Percentiles rank a stretch among this genome's conserved stretches.
These are phyloP conservation scores for Tragelaphus buxtoni DNA, from an alignment of 2,113 vertebrate genomes.

Conservation along the genomic window DNA sequence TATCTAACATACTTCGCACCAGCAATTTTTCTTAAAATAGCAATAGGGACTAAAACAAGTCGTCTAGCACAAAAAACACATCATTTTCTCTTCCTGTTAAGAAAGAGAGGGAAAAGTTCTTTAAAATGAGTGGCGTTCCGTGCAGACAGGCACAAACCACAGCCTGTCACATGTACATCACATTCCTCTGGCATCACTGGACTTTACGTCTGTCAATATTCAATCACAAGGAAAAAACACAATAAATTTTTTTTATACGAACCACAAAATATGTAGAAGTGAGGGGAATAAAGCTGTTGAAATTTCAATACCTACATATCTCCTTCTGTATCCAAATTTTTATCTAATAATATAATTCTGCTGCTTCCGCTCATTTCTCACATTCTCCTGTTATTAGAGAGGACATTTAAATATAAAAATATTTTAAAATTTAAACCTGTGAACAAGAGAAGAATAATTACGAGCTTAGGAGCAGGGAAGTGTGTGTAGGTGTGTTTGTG, in stretches of 20 bases:
- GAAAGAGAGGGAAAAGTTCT: neutral
- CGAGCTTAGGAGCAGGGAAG: neutral
- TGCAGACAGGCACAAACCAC: neutral
- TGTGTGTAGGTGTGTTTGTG: neutral
- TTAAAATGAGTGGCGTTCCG: neutral
- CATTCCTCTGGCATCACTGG: neutral
- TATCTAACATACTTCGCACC: neutral
- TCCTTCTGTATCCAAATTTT: neutral
- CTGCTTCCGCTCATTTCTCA: neutral
- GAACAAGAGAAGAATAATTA: neutral
- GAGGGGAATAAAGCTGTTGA: neutral
- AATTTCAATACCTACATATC: neutral
- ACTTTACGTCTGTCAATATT: neutral
- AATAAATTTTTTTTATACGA: neutral
- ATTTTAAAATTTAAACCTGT: neutral
- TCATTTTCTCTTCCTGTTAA: neutral
- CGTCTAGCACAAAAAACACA: neutral
- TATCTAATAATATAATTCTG: neutral
- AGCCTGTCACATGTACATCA: neutral
- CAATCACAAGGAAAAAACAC: neutral
- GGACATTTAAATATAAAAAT: neutral
- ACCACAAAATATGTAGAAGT: neutral
- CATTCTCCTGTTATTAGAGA: neutral
- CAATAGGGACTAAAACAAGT: conserved; percentile 6
- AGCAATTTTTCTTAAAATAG: conserved; percentile 22